A percentile compares a stretch with the other conserved stretches of the same genome.
Evolutionary conservation across 2,797 vertebrate species (phyloP).

Genomic region (Setipinna tenuifilis): DNA sequence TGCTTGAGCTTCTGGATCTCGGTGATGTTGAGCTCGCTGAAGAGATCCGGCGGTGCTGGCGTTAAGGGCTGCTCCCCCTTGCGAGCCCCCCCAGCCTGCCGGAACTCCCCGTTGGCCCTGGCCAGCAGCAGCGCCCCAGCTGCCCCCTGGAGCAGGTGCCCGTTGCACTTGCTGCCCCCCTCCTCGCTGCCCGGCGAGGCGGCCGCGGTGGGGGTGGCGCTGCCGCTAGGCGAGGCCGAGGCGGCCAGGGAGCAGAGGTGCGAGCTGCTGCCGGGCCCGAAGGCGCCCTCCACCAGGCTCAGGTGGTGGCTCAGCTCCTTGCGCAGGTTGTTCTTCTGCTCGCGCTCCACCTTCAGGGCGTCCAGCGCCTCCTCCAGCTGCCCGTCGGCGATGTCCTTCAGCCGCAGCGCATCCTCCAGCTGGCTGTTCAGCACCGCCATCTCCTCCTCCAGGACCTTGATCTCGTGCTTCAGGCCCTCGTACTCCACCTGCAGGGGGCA

Average conservation of each 20-base stretch:
- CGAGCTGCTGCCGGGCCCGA: conserved; percentile 75
- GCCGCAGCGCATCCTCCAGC: conserved; percentile 87
- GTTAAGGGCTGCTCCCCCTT: conserved; percentile 73
- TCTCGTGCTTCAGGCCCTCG: conserved; percentile 96
- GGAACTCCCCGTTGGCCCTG: conserved; percentile 82
- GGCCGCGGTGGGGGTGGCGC: conserved; percentile 73
- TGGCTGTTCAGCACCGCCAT: conserved; percentile 88
- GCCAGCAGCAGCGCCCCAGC: conserved; percentile 67
- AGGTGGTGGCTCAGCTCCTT: conserved; percentile 93
- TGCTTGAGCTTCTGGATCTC: conserved; percentile 96
- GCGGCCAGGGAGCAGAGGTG: conserved; percentile 85
- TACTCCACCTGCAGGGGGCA: conserved; percentile 87
- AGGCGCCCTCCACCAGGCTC: conserved; percentile 87
- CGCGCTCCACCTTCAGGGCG: conserved; percentile 90
- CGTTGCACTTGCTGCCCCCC: conserved; percentile 64
- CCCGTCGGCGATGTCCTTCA: conserved; percentile 90
- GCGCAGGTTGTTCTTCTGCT: conserved; percentile 89
- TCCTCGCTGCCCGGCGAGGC: conserved; percentile 71
- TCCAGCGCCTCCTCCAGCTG: conserved; percentile 94
- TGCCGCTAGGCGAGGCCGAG: conserved; percentile 83
- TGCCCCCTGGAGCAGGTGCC: conserved; percentile 72
- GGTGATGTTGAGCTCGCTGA: conserved; percentile 92
- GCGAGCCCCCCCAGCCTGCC: conserved; percentile 62
- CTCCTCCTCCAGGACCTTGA: conserved; percentile 94
- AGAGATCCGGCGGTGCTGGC: conserved; percentile 81